Evolutionary conservation across 2,113 vertebrate species (phyloP).

Genomic region (Labeo catla): DNA sequence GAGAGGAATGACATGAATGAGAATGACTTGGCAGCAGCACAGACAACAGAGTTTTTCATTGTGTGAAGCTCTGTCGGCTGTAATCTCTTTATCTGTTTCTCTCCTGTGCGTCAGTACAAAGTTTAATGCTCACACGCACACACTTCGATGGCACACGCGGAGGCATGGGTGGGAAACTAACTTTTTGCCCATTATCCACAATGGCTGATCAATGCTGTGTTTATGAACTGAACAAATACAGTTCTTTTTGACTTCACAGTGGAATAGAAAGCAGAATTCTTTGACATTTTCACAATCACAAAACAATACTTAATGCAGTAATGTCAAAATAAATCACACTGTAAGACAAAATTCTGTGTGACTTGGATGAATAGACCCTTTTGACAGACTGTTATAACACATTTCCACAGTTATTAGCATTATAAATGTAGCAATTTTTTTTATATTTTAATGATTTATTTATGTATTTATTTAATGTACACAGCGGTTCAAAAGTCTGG

Average conservation of each 20-base stretch:
- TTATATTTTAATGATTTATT: no score
- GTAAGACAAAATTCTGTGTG: not conserved
- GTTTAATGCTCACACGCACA: slow-evolving; percentile 14
- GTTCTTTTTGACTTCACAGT: not conserved
- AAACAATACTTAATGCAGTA: not conserved
- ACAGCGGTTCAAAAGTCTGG: no score
- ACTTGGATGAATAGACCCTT: not conserved
- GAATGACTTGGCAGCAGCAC: not conserved
- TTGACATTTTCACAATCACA: not conserved
- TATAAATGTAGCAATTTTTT: no score
- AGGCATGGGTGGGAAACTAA: not conserved
- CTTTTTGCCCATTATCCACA: not conserved
- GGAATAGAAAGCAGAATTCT: not conserved
- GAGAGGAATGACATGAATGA: not conserved
- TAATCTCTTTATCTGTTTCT: slow-evolving; percentile 45
- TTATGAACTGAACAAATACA: not conserved
- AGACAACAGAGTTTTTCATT: slow-evolving; percentile 14
- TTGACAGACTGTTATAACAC: not conserved
- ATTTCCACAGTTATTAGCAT: no score
- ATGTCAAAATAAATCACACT: not conserved
- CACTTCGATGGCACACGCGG: not conserved
- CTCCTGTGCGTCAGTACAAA: not conserved
- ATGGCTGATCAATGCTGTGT: not conserved
- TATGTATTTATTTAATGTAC: no score
- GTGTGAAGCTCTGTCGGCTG: not conserved